These are phyloP conservation scores for Eupsittula cactorum DNA, from an alignment of 2,113 vertebrate genomes.

Conservation along the genomic window DNA sequence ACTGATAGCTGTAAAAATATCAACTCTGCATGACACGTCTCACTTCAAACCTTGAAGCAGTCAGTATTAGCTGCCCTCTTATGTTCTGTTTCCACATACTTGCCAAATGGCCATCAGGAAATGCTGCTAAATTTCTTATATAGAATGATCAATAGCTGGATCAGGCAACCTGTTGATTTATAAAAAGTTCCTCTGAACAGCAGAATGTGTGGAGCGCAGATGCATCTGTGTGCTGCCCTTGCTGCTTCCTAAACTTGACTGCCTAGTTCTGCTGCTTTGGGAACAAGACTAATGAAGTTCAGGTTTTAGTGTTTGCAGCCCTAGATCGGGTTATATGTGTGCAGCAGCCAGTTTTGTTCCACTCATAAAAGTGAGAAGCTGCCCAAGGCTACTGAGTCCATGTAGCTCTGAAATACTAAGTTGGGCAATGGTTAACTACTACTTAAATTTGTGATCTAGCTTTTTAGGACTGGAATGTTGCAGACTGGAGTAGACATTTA, in stretches of 20 bases:
- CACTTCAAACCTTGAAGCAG: background rate
- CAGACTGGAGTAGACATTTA: constrained; percentile 3
- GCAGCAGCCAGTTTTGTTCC: background rate
- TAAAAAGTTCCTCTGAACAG: background rate
- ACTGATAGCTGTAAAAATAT: background rate
- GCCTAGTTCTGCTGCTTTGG: background rate
- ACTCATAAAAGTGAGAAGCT: background rate
- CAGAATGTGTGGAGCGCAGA: background rate
- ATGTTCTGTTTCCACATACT: background rate
- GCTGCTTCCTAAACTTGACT: background rate
- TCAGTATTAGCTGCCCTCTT: background rate
- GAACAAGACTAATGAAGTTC: background rate
- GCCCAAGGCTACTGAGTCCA: background rate
- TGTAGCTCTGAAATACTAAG: background rate
- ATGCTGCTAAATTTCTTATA: background rate
- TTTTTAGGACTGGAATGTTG: background rate
- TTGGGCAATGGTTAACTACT: constrained; percentile 3
- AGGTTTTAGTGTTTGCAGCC: background rate
- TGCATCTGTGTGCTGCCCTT: background rate
- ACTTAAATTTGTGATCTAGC: background rate
- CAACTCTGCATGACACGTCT: background rate
- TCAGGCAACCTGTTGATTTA: background rate
- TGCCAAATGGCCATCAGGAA: background rate
- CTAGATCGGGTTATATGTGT: background rate
- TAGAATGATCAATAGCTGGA: background rate